These are phyloP conservation scores for Portevinia maculata DNA, from an alignment of 2,888 invertebrate genomes.

Conservation along the genomic window DNA sequence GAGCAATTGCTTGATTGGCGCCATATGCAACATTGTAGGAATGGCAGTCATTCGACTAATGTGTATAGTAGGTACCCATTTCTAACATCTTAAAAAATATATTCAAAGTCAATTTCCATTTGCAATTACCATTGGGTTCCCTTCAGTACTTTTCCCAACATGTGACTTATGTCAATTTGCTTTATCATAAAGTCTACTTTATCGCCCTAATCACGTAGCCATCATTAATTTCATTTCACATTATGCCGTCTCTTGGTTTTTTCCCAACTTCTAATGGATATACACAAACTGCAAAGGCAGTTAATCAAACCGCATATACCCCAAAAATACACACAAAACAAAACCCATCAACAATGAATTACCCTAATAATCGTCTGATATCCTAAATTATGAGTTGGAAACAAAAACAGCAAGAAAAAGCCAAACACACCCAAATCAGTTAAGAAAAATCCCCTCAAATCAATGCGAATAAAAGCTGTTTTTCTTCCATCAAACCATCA, in stretches of 20 bases:
- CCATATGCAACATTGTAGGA: no score
- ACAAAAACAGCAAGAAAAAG: slow-evolving; percentile 2
- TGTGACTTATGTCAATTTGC: no score
- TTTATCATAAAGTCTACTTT: no score
- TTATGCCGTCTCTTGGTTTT: not conserved
- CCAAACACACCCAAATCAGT: slow-evolving; percentile 11
- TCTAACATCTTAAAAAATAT: no score
- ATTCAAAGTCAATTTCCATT: not conserved
- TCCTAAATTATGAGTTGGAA: slow-evolving; percentile 29
- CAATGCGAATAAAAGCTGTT: slow-evolving; percentile 59
- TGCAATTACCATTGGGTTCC: no score
- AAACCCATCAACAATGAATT: slow-evolving; percentile 31
- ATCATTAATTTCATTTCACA: not conserved
- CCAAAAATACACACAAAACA: not conserved
- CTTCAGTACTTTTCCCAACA: no score
- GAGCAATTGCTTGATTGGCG: no score
- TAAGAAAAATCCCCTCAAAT: slow-evolving; percentile 19
- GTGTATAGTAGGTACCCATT: no score
- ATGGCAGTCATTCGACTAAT: no score
- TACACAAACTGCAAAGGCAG: not conserved
- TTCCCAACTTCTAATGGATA: not conserved
- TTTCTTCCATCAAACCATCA: slow-evolving; percentile 49
- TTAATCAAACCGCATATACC: slow-evolving; percentile 23
- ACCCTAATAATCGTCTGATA: slow-evolving; percentile 38
- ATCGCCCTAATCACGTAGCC: no score